Percentiles rank a stretch among this genome's conserved stretches.
Conservation (phyloP, 1,140 invertebrate species). For the Eciton burchellii region DNA sequence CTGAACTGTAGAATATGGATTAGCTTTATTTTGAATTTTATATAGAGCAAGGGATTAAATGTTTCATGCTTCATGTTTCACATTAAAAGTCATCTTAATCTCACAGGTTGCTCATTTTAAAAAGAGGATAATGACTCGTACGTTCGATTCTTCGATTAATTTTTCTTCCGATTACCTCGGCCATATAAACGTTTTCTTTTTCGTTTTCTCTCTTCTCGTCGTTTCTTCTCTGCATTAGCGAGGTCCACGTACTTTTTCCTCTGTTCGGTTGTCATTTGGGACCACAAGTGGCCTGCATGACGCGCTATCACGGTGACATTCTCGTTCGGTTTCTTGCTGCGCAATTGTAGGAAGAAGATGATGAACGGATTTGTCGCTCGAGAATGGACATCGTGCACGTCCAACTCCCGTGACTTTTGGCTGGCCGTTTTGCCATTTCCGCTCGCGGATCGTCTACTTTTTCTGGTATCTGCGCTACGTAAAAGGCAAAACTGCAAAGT, state of each 20-base stretch:
- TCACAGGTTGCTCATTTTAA: neutral
- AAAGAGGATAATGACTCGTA: neutral
- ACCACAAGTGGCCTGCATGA: conserved; percentile 80
- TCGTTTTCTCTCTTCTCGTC: conserved; percentile 63
- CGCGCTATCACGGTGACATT: conserved; percentile 78
- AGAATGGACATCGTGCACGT: neutral
- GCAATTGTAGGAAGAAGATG: conserved; percentile 79
- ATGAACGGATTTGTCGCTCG: conserved; percentile 81
- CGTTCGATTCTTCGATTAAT: neutral
- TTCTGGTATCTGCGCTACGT: conserved; percentile 78
- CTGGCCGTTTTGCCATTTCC: neutral
- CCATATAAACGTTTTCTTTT: conserved; percentile 39
- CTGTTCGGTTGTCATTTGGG: conserved; percentile 74
- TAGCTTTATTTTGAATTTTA: neutral
- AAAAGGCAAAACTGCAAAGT: conserved; percentile 72
- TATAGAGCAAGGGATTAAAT: neutral
- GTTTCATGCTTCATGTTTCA: neutral
- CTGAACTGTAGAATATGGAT: conserved; percentile 21
- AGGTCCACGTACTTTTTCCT: conserved; percentile 82
- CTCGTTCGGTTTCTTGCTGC: conserved; percentile 76
- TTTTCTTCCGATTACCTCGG: conserved; percentile 38
- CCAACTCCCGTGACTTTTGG: neutral
- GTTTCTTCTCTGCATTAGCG: conserved; percentile 79
- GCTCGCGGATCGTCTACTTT: conserved; percentile 1
- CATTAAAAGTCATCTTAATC: neutral